Conservation (phyloP, 2,113 vertebrate species). For the Brachypteracias leptosomus region DNA sequence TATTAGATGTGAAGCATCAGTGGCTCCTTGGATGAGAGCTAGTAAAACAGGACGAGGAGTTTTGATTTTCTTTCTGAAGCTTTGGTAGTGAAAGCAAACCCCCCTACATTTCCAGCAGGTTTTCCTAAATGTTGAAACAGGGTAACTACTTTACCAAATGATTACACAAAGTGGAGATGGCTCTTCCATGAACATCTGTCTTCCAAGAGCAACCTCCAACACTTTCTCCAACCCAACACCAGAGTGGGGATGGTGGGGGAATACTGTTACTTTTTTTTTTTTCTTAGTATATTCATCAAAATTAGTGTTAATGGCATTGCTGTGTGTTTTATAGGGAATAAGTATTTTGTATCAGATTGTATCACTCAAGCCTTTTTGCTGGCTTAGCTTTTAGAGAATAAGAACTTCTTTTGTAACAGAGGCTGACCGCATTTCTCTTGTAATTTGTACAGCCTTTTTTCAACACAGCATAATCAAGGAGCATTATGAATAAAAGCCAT, state of each 20-base stretch:
- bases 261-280: neutral
- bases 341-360: neutral
- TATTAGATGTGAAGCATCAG: neutral
- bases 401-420: neutral
- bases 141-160: neutral
- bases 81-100: neutral
- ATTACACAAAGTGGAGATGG: neutral
- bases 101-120: accelerated
- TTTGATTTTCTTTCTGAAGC: neutral
- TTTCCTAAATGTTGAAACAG: neutral
- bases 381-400: neutral
- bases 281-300: neutral
- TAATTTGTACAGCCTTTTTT: neutral
- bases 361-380: neutral
- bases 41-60: neutral
- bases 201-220: neutral
- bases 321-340: neutral
- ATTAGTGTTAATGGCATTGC: neutral
- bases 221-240: neutral
- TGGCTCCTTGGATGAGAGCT: neutral
- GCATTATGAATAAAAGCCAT: neutral
- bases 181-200: neutral
- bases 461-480: neutral
- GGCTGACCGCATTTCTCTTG: accelerated
- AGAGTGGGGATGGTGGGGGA: neutral